phyloP scores from a whole-genome alignment of 2,888 invertebrate species.

The Caenorhabditis panamensis region DNA sequence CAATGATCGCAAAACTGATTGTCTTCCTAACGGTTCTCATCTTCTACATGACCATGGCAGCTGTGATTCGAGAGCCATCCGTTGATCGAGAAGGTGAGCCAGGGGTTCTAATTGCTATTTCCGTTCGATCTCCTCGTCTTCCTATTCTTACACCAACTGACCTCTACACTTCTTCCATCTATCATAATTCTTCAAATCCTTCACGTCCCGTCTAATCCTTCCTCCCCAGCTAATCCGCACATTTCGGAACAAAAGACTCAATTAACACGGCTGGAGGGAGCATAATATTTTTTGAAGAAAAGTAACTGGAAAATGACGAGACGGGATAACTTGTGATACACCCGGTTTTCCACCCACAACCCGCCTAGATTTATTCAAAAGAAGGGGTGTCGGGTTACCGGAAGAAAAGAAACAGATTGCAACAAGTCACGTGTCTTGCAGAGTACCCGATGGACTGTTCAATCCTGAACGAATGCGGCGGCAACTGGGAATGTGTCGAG shows the following conservation, averaged over 20 bases:
- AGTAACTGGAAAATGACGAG: neutral
- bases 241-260: neutral
- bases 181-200: neutral
- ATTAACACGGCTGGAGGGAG: neutral
- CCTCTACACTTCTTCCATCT: constrained; percentile 3
- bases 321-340: neutral
- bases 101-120: neutral
- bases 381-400: neutral
- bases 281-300: neutral
- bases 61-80: constrained; percentile 27
- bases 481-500: constrained; percentile 38
- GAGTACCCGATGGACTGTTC: constrained; percentile 48
- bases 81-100: constrained; percentile 28
- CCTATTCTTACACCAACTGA: neutral
- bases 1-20: constrained; percentile 40
- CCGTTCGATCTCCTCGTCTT: neutral
- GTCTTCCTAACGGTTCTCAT: constrained; percentile 30
- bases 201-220: neutral
- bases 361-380: neutral
- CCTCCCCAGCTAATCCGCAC: neutral
- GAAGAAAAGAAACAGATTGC: neutral
- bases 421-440: constrained; percentile 13
- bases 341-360: neutral
- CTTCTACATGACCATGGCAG: constrained; percentile 31
- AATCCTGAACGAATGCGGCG: constrained; percentile 33